Percentiles rank a stretch among this genome's conserved stretches.
Conservation (phyloP, 2,888 invertebrate species). For the Drosophila subsilvestris region DNA sequence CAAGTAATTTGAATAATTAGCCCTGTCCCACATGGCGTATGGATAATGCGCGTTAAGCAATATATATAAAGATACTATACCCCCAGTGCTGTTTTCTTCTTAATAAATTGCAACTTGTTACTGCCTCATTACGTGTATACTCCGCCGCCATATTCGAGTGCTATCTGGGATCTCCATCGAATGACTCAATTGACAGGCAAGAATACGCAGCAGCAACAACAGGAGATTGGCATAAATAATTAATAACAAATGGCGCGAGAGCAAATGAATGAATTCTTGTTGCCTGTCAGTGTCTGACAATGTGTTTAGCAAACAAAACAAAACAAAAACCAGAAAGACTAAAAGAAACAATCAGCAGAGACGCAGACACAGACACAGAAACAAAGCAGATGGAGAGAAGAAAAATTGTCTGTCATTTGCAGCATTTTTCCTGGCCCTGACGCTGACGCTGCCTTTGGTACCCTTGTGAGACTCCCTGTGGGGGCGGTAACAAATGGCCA, state of each 20-base stretch:
- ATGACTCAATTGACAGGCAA: not conserved
- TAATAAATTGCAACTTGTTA: conserved; percentile 59
- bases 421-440: conserved; percentile 36
- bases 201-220: conserved; percentile 7
- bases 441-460: not conserved
- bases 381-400: conserved; percentile 10
- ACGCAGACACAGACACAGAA: conserved; percentile 19
- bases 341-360: conserved; percentile 18
- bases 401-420: conserved; percentile 46
- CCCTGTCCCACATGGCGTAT: conserved; percentile 67
- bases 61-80: conserved; percentile 47
- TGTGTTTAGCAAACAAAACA: conserved; percentile 53
- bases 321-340: conserved; percentile 3
- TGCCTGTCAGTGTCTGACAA: conserved; percentile 66
- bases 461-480: conserved; percentile 8
- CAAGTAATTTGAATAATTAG: conserved; percentile 69
- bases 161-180: conserved; percentile 5
- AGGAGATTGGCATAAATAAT: conserved; percentile 34
- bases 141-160: not conserved
- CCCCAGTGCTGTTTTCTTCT: conserved; percentile 31
- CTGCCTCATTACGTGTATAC: conserved; percentile 21
- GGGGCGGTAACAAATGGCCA: conserved; percentile 47
- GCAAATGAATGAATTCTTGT: conserved; percentile 64
- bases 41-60: conserved; percentile 50
- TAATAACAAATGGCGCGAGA: conserved; percentile 50